These are phyloP conservation scores for Platorchestia sp. DNA, from an alignment of 1,140 invertebrate genomes.

Conservation along the genomic window DNA sequence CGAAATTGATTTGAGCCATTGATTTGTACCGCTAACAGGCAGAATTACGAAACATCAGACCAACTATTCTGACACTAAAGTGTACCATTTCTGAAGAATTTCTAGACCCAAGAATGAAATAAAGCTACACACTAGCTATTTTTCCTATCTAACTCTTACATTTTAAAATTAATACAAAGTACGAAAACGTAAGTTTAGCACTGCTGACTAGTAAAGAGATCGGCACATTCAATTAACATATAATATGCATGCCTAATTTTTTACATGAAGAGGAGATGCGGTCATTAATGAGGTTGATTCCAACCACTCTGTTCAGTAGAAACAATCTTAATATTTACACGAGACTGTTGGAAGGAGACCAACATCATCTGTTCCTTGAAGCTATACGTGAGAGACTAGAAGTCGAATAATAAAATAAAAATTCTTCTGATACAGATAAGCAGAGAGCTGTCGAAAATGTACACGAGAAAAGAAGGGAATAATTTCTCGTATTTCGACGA, in stretches of 20 bases:
- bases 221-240: neutral
- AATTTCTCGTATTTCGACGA: neutral
- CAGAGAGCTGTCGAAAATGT: neutral
- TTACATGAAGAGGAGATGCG: neutral
- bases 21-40: neutral
- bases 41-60: neutral
- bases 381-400: neutral
- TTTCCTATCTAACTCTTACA: neutral
- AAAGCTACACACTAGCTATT: neutral
- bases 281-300: neutral
- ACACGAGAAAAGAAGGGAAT: neutral
- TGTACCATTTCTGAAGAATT: neutral
- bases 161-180: neutral
- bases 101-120: neutral
- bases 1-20: neutral
- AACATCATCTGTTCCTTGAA: neutral
- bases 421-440: neutral
- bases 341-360: neutral
- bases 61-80: neutral
- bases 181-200: neutral
- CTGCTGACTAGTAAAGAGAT: neutral
- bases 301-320: neutral
- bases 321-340: neutral
- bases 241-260: neutral
- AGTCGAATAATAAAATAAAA: neutral